Conservation (phyloP, 2,888 invertebrate genomes). For the Himalopsyche japonica region DNA sequence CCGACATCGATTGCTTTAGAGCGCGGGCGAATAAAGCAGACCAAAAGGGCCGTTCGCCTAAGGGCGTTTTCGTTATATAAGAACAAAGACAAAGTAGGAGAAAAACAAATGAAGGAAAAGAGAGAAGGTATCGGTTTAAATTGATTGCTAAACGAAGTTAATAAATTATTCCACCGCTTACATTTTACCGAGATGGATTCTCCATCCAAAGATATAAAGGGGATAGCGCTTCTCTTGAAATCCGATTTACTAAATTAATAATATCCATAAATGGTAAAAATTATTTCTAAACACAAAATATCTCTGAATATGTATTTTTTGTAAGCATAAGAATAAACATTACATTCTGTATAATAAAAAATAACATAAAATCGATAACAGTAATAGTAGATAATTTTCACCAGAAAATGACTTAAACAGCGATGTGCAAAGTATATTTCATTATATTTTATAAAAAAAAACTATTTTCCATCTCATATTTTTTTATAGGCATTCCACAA, state of each 20-base stretch:
- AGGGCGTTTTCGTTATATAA: conserved; percentile 3
- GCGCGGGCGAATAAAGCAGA: neutral
- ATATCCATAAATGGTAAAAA: conserved; percentile 5
- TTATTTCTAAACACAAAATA: neutral
- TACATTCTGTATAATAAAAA: no score
- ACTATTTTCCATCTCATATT: no score
- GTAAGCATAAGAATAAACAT: no score
- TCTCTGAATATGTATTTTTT: no score
- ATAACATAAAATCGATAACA: no score
- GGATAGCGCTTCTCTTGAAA: conserved; percentile 1
- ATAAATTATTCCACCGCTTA: conserved; percentile 30
- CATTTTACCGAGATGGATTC: conserved; percentile 12
- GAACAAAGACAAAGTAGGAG: conserved; percentile 16
- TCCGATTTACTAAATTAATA: conserved; percentile 25
- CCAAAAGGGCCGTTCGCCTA: neutral
- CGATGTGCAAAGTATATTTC: no score
- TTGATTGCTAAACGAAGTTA: conserved; percentile 38
- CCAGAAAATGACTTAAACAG: no score
- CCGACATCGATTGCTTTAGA: neutral
- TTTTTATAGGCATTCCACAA: no score
- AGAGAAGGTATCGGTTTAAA: conserved; percentile 27
- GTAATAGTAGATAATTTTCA: no score
- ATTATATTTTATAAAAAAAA: no score
- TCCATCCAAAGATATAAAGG: conserved; percentile 22
- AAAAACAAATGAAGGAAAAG: conserved; percentile 26